These are phyloP conservation scores for Petrophora chlorosata DNA, from an alignment of 2,888 invertebrate species.

Conservation along the genomic window DNA sequence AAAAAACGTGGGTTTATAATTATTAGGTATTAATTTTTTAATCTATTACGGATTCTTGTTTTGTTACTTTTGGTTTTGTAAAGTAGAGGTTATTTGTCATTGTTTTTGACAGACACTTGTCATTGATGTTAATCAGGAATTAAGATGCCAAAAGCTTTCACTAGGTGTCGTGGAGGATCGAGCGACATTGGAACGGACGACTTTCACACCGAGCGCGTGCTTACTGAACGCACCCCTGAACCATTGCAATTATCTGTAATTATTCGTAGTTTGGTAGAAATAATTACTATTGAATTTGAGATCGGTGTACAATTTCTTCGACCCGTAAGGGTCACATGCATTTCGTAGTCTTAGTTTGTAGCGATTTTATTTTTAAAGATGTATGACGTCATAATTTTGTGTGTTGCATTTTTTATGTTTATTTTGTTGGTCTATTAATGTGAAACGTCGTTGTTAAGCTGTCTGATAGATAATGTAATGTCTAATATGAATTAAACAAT, in stretches of 20 bases:
- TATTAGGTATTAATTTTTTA: too few species aligned
- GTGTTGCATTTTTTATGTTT: slow-evolving; percentile 53
- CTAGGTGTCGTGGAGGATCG: too few species aligned
- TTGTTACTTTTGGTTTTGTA: too few species aligned
- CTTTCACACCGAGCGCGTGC: background rate
- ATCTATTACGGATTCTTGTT: too few species aligned
- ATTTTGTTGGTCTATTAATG: slow-evolving; percentile 56
- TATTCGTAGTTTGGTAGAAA: background rate
- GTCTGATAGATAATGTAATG: slow-evolving; percentile 63
- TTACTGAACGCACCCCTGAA: background rate
- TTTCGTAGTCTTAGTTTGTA: slow-evolving; percentile 7
- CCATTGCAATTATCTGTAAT: background rate
- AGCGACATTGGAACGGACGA: too few species aligned
- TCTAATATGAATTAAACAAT: slow-evolving; percentile 70
- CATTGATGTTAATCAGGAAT: too few species aligned
- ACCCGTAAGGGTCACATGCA: slow-evolving; percentile 12
- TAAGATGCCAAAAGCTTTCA: too few species aligned
- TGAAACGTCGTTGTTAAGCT: slow-evolving; percentile 50
- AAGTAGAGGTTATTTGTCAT: too few species aligned
- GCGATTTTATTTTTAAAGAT: slow-evolving; percentile 19
- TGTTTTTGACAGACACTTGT: too few species aligned
- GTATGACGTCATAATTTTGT: slow-evolving; percentile 40
- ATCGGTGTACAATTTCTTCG: slow-evolving; percentile 7
- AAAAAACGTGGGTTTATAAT: too few species aligned
- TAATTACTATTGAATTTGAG: background rate